phyloP scores from a whole-genome alignment of 2,888 invertebrate species.

The Sceliomorpha sp. region DNA sequence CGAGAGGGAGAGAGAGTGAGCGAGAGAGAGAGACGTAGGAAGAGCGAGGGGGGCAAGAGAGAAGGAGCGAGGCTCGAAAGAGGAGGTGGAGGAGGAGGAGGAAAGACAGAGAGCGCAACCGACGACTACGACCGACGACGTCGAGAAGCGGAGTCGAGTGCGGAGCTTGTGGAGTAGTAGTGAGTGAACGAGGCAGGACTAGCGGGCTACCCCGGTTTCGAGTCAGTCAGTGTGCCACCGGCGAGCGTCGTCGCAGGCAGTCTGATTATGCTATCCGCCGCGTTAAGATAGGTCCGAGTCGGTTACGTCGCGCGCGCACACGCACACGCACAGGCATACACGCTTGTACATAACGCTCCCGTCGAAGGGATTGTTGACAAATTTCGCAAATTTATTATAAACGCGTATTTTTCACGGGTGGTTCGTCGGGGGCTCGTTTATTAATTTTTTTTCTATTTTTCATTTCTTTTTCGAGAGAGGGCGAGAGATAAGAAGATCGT shows the following conservation, averaged over 20 bases:
- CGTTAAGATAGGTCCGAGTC: conserved; percentile 50
- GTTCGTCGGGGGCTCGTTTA: too few relatives aligned
- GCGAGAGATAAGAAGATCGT: too few relatives aligned
- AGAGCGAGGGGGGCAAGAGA: conserved; percentile 22
- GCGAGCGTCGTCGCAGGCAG: conserved; percentile 66
- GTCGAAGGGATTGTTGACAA: too few relatives aligned
- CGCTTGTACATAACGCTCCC: too few relatives aligned
- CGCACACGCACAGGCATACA: too few relatives aligned
- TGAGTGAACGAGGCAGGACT: conserved; percentile 79
- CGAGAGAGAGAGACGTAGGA: conserved; percentile 42
- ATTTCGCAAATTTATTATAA: too few relatives aligned
- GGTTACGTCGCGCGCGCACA: too few relatives aligned
- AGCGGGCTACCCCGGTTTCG: conserved; percentile 76
- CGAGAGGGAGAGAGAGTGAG: conserved; percentile 44
- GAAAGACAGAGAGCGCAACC: conserved; percentile 19
- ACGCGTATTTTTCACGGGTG: too few relatives aligned
- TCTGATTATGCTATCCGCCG: conserved; percentile 51
- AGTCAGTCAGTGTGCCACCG: conserved; percentile 81
- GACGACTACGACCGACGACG: too few relatives aligned
- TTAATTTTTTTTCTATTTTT: too few relatives aligned
- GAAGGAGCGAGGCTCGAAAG: conserved; percentile 14
- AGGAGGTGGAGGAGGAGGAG: conserved; percentile 2
- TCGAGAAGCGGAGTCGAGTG: conserved; percentile 28
- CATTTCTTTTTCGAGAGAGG: too few relatives aligned
- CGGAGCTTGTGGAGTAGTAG: conserved; percentile 66